phyloP scores from a whole-genome alignment of 2,113 vertebrate species.

The Stomatorhinus ivindoensis region DNA sequence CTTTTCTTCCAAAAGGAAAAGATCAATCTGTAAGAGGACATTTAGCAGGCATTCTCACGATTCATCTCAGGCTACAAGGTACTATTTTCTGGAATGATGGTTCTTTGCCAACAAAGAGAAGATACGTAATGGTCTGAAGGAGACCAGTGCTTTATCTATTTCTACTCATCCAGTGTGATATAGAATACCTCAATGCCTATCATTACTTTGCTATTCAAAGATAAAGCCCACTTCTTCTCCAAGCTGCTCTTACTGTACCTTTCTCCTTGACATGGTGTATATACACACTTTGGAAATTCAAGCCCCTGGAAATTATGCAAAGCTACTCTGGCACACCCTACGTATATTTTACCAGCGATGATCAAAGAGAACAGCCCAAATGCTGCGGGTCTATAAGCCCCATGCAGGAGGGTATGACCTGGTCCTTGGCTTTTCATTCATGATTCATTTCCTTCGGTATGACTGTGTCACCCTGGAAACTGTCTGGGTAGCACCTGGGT shows the following conservation, averaged over 20 bases:
- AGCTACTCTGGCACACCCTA: neutral
- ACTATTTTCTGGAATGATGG: neutral
- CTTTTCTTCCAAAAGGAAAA: neutral
- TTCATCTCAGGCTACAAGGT: neutral
- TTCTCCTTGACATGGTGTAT: neutral
- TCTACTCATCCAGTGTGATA: neutral
- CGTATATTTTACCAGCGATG: neutral
- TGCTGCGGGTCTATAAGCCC: neutral
- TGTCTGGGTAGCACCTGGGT: neutral
- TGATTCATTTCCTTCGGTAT: neutral
- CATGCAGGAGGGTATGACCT: neutral
- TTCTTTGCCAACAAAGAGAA: neutral
- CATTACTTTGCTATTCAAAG: neutral
- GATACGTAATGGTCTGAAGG: neutral
- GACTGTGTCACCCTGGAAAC: neutral
- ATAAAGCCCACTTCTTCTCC: neutral
- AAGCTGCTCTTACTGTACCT: neutral
- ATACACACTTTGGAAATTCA: neutral
- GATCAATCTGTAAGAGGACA: neutral
- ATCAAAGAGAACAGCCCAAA: neutral
- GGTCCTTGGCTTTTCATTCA: neutral
- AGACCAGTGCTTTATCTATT: neutral
- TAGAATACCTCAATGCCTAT: neutral
- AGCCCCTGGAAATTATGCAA: slow-evolving; percentile 6
- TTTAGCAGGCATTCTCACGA: neutral